These are phyloP conservation scores for Ctenosaura bakeri DNA, from an alignment of 2,797 vertebrate species.

Conservation along the genomic window DNA sequence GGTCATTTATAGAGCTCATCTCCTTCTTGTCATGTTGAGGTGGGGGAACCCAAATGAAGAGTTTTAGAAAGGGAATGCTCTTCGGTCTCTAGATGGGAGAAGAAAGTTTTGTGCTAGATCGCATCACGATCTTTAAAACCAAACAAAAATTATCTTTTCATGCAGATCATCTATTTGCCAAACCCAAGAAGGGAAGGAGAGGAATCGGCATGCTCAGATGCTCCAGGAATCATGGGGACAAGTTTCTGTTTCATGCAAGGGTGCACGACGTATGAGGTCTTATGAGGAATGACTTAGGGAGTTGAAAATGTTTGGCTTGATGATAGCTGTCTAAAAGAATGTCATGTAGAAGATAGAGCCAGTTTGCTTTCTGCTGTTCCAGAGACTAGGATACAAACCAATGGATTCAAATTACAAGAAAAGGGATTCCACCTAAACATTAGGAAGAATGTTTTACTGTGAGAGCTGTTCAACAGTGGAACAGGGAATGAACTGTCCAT, in stretches of 20 bases:
- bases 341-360: too few species aligned
- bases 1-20: constrained; percentile 71
- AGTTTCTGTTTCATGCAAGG: background rate
- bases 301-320: too few species aligned
- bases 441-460: too few species aligned
- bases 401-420: too few species aligned
- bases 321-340: too few species aligned
- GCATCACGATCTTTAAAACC: background rate
- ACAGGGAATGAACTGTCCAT: too few species aligned
- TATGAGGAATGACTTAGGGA: too few species aligned
- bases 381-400: too few species aligned
- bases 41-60: constrained; percentile 33
- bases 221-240: background rate
- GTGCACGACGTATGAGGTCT: background rate
- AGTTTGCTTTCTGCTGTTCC: too few species aligned
- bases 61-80: constrained; percentile 53
- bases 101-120: constrained; percentile 59
- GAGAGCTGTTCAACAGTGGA: too few species aligned
- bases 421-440: too few species aligned
- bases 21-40: constrained; percentile 50
- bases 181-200: background rate
- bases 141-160: background rate
- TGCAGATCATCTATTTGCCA: background rate
- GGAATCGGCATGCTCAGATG: background rate
- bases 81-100: constrained; percentile 64